Conservation (phyloP, 2,888 invertebrate species). For the Pristionchus maxplancki region DNA sequence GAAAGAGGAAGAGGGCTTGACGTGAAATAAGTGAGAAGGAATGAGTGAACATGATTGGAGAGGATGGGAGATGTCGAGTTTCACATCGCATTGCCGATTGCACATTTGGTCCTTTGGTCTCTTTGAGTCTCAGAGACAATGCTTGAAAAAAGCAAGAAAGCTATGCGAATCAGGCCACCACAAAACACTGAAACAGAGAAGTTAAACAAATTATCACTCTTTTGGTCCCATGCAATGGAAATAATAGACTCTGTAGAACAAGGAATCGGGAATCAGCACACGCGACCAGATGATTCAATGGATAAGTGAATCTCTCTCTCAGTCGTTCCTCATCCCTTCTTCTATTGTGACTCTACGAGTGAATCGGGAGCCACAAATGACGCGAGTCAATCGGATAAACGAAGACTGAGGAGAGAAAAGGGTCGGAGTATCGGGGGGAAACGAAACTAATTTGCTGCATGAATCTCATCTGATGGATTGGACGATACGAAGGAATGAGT, state of each 20-base stretch:
- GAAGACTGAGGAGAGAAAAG: not conserved
- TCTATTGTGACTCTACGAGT: not conserved
- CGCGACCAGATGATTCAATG: not conserved
- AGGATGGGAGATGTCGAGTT: not conserved
- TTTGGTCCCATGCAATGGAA: too few relatives aligned
- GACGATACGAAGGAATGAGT: not conserved
- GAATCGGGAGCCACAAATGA: conserved; percentile 8
- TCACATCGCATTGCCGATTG: too few relatives aligned
- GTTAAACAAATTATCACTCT: too few relatives aligned
- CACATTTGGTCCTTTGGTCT: too few relatives aligned
- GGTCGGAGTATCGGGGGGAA: not conserved
- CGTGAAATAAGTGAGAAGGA: not conserved
- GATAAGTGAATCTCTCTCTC: not conserved
- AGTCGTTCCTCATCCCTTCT: not conserved
- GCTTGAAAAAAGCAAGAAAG: too few relatives aligned
- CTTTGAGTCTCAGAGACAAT: too few relatives aligned
- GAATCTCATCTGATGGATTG: not conserved
- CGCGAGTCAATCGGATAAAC: not conserved
- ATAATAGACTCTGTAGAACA: not conserved
- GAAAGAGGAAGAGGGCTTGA: not conserved
- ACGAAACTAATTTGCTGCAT: conserved; percentile 30
- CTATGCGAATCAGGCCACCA: not conserved
- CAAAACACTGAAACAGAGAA: not conserved
- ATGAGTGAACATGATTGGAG: conserved; percentile 8
- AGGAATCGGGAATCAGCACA: not conserved